Percentiles rank a stretch among this genome's conserved stretches.
These are phyloP conservation scores for Tetranychus cinnabarinus DNA, from an alignment of 1,140 invertebrate species.

Conservation along the genomic window DNA sequence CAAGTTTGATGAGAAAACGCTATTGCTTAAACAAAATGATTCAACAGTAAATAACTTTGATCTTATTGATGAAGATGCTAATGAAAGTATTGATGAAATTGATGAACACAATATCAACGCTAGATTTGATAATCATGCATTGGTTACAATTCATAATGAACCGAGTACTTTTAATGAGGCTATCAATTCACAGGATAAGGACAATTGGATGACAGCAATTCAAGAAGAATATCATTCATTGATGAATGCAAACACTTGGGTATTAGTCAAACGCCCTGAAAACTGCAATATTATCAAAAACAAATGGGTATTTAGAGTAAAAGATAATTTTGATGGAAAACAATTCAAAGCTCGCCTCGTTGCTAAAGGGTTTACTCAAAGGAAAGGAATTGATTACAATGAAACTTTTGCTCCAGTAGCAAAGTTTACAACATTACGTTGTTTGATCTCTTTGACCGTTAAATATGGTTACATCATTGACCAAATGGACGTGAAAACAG, in stretches of 20 bases:
- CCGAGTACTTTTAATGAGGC: neutral
- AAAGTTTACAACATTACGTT: conserved; percentile 14
- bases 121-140: neutral
- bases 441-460: conserved; percentile 15
- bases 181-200: neutral
- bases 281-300: neutral
- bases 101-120: neutral
- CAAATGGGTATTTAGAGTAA: conserved; percentile 10
- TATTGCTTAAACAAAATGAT: neutral
- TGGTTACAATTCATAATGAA: neutral
- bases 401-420: conserved; percentile 20
- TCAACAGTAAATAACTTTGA: neutral
- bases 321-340: conserved; percentile 13
- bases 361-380: conserved; percentile 19
- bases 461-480: conserved; percentile 13
- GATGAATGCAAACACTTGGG: neutral
- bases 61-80: neutral
- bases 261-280: neutral
- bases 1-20: neutral
- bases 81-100: neutral
- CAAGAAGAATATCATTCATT: neutral
- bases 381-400: conserved; percentile 15
- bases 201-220: neutral
- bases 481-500: conserved; percentile 20
- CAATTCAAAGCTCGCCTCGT: conserved; percentile 22